These are phyloP conservation scores for Siphlonurus alternatus DNA, from an alignment of 2,888 invertebrate species.

Conservation along the genomic window DNA sequence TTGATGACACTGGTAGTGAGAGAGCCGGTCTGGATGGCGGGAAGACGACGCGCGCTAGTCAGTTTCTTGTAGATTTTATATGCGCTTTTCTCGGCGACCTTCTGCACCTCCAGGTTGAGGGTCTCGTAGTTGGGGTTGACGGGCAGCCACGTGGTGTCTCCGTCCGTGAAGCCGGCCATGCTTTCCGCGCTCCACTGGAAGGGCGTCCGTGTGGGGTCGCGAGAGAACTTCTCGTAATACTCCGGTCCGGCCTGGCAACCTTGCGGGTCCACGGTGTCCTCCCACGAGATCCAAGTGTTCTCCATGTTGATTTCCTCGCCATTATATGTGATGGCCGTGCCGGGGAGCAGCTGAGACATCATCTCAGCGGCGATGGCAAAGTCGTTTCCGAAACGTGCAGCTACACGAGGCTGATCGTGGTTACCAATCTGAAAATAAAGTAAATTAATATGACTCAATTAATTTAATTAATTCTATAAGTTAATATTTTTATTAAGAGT, in stretches of 20 bases:
- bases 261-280: constrained; percentile 12
- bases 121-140: constrained; percentile 38
- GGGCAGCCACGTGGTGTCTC: constrained; percentile 44
- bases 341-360: constrained; percentile 52
- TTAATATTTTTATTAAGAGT: no score
- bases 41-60: constrained; percentile 32
- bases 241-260: constrained; percentile 16
- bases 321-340: constrained; percentile 64
- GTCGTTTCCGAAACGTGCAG: constrained; percentile 40
- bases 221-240: constrained; percentile 27
- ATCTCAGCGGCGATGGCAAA: constrained; percentile 52
- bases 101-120: constrained; percentile 40
- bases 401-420: constrained; percentile 46
- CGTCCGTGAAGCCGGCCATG: constrained; percentile 32
- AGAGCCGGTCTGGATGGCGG: constrained; percentile 30
- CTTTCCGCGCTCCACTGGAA: constrained; percentile 38
- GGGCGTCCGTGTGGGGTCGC: constrained; percentile 49
- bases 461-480: neutral
- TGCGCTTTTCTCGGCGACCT: constrained; percentile 31
- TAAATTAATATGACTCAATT: neutral
- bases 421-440: constrained; percentile 39
- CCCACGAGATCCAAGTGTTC: constrained; percentile 23
- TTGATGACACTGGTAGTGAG: constrained; percentile 17
- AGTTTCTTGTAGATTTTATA: constrained; percentile 40
- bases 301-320: constrained; percentile 74